A percentile compares a stretch with the other conserved stretches of the same genome.
Conservation (phyloP, 2,888 invertebrate genomes). For the Drosophila rellima region DNA sequence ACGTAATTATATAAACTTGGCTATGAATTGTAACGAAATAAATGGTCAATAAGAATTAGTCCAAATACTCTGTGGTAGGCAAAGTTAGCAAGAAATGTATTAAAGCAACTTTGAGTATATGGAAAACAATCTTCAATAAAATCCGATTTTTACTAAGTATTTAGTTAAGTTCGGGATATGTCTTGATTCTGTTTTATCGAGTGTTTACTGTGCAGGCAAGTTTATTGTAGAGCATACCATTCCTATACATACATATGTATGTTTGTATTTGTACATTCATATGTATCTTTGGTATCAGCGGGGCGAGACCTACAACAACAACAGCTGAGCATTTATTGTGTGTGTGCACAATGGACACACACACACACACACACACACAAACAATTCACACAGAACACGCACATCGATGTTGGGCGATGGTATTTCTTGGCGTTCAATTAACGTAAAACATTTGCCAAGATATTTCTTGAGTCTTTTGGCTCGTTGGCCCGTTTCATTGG, state of each 20-base stretch:
- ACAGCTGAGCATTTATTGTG: slow-evolving; percentile 66
- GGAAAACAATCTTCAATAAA: too few species aligned
- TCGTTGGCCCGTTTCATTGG: slow-evolving; percentile 15
- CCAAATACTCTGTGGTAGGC: too few species aligned
- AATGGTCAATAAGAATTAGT: too few species aligned
- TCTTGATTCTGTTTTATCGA: slow-evolving; percentile 4
- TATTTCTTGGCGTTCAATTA: slow-evolving; percentile 74
- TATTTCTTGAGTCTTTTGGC: slow-evolving; percentile 46
- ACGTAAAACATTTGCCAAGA: slow-evolving; percentile 77
- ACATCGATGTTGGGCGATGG: slow-evolving; percentile 36
- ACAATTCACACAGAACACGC: slow-evolving; percentile 8
- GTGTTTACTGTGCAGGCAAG: slow-evolving; percentile 9
- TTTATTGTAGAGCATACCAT: not conserved
- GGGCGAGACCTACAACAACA: slow-evolving; percentile 71
- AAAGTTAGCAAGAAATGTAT: too few species aligned
- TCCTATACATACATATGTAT: not conserved
- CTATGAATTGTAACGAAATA: too few species aligned
- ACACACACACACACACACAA: slow-evolving; percentile 2
- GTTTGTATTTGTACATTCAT: not conserved
- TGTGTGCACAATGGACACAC: slow-evolving; percentile 17
- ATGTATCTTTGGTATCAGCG: slow-evolving; percentile 7
- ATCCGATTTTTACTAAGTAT: too few species aligned
- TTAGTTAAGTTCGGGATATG: too few species aligned
- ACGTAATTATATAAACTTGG: too few species aligned
- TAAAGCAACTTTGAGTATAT: too few species aligned